Percentiles rank a stretch among this genome's conserved stretches.
phyloP scores from a whole-genome alignment of 2,797 vertebrate genomes.

The Australoheros facetus region DNA sequence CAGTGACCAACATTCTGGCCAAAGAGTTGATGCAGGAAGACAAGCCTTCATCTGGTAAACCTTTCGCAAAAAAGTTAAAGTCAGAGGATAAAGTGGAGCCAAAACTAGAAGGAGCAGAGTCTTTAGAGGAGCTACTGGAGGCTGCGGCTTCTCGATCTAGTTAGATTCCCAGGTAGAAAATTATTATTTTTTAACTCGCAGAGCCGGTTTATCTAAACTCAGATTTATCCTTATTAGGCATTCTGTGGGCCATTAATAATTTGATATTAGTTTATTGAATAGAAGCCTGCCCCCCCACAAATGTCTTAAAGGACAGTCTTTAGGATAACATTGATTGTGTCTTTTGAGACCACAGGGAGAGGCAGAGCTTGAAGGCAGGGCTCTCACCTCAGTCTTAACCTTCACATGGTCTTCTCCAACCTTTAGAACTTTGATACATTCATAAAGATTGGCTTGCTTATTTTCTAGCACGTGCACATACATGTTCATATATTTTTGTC shows the following conservation, averaged over 20 bases:
- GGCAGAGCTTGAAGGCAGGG: slow-evolving; percentile 20
- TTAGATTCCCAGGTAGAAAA: slow-evolving; percentile 52
- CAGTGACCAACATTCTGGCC: slow-evolving; percentile 88
- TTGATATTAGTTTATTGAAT: slow-evolving; percentile 22
- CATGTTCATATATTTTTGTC: slow-evolving; percentile 11
- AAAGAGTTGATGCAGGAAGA: slow-evolving; percentile 89
- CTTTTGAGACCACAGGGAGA: slow-evolving; percentile 27
- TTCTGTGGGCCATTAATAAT: slow-evolving; percentile 38
- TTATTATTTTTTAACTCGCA: background rate
- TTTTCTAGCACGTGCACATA: slow-evolving; percentile 43
- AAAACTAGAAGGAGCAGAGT: slow-evolving; percentile 59
- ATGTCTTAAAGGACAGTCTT: slow-evolving; percentile 29
- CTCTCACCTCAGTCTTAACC: slow-evolving; percentile 30
- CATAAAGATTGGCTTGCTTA: slow-evolving; percentile 26
- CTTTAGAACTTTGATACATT: slow-evolving; percentile 44
- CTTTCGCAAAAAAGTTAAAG: slow-evolving; percentile 46
- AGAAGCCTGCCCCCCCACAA: background rate
- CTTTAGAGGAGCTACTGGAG: slow-evolving; percentile 81
- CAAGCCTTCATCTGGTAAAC: slow-evolving; percentile 49
- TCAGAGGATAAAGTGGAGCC: slow-evolving; percentile 55
- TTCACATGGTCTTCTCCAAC: slow-evolving; percentile 10
- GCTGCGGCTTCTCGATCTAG: slow-evolving; percentile 56
- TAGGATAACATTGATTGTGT: slow-evolving; percentile 36
- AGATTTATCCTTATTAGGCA: slow-evolving; percentile 19
- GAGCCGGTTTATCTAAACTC: slow-evolving; percentile 23